Percentiles rank a stretch among this genome's conserved stretches.
Evolutionary conservation across 2,888 invertebrate genomes (phyloP).

Genomic region (Volucella inflata): DNA sequence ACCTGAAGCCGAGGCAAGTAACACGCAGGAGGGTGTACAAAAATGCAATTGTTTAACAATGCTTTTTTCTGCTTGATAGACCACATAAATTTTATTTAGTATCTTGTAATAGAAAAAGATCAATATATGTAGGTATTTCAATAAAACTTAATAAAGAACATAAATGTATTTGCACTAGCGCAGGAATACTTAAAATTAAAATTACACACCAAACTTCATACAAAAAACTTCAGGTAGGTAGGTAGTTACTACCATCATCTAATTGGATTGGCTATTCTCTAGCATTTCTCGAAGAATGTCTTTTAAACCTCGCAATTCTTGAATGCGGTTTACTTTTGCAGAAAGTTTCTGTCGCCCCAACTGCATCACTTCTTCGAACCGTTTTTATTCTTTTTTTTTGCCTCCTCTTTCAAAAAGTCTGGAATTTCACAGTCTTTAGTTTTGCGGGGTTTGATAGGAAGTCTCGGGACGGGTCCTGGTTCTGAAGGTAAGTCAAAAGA

Average conservation of each 20-base stretch:
- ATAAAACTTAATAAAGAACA: not conserved
- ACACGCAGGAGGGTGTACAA: not conserved
- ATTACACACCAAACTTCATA: not conserved
- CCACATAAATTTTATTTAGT: not conserved
- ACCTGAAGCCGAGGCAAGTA: conserved; percentile 2
- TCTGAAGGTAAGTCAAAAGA: not conserved
- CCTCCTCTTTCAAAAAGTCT: not conserved
- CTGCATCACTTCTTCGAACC: not conserved
- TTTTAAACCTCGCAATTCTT: conserved; percentile 2
- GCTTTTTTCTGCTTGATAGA: conserved; percentile 1
- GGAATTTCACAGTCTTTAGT: conserved; percentile 1
- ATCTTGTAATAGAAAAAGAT: not conserved
- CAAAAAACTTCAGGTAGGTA: no score
- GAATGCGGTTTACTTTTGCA: not conserved
- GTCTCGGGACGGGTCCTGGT: not conserved
- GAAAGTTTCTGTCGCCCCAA: conserved; percentile 6
- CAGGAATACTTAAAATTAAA: not conserved
- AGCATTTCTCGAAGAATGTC: not conserved
- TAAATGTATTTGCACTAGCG: not conserved
- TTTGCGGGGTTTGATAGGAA: not conserved
- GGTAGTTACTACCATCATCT: not conserved
- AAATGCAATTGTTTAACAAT: not conserved
- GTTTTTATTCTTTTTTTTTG: not conserved
- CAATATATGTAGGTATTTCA: not conserved
- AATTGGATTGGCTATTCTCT: not conserved